Evolutionary conservation across 2,797 vertebrate species (phyloP), one percentile per base, ranked within the genome.

Genomic region (Cossypha caffra): DNA sequence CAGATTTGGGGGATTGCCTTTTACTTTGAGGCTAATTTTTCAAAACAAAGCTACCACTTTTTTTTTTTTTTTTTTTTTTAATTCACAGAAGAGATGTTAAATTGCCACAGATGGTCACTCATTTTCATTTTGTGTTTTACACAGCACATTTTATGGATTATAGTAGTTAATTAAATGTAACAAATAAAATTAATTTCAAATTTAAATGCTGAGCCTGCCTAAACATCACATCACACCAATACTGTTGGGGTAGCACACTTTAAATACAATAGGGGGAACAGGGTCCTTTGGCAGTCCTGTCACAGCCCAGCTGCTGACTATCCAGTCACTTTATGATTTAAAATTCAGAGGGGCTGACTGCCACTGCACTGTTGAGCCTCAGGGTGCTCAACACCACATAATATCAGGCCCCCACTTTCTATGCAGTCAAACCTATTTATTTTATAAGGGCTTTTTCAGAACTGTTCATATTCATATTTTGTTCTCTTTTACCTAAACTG

Each of bases 101-200:
- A 88, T 38, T 66, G 58, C 18, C 43, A 62, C 69, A 80, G 37
- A 72, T 47, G 29, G 61, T 51, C 1, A 88, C 77, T 92, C 80
- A 38, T 92, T 94, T 90, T 50, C 68, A 92, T 90, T 86, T 61
- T 45, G 21, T 43, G 21, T 64, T 84, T 84, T 59, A 61, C 40
- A 50, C 16, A 13, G 29, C 10, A 37, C 10, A n/a, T 73, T 95
- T 90, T 86, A 78, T 38, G 69, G 54, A 83, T 93, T 57, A 59
- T 38, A 64, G 68, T 18, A 84, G 74, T 55, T 82, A 92, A 94
- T 80, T 93, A 88, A 88, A 92, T 42, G 25, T 45, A 93, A 86
- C 59, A 71, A 93, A 92, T 72, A 90, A 83, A 88, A 86, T 92
- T 91, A 80, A 89, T 84, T 93, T 83, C 43, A 57, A 75, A 86